phyloP scores from a whole-genome alignment of 2,113 vertebrate species.

The Dasyurus viverrinus region DNA sequence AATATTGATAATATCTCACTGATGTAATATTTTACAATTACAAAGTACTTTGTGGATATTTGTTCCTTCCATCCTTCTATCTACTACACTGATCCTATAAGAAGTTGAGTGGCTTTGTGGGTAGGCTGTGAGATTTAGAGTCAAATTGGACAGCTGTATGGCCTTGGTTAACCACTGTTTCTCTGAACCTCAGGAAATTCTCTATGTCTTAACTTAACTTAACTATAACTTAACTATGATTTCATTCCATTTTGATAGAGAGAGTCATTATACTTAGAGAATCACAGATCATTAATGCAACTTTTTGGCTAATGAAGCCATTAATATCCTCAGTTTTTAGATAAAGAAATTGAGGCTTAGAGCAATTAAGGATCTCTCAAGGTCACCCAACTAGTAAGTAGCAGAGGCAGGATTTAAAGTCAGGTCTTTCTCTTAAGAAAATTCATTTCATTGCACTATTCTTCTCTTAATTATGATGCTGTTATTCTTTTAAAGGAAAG shows the following conservation, averaged over 20 bases:
- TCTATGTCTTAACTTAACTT: neutral
- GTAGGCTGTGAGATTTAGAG: neutral
- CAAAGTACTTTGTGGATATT: neutral
- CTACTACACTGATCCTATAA: neutral
- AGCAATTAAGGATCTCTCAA: neutral
- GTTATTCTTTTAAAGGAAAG: slow-evolving; percentile 56
- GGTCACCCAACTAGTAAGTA: neutral
- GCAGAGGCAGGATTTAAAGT: neutral
- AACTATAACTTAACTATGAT: too few relatives aligned
- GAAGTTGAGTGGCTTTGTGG: neutral
- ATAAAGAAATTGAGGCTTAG: neutral
- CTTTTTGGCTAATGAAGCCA: neutral
- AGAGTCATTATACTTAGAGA: neutral
- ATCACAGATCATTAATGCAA: neutral
- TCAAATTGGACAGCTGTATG: neutral
- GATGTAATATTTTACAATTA: neutral
- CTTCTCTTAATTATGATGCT: neutral
- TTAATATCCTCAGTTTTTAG: neutral
- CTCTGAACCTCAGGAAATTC: neutral
- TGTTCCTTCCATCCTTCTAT: neutral
- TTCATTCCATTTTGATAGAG: neutral
- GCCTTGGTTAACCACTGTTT: neutral
- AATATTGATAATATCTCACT: slow-evolving; percentile 61
- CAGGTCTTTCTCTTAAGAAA: neutral
- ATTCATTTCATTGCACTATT: neutral